phyloP scores from a whole-genome alignment of 2,888 invertebrate genomes.

The Agriopis marginaria region DNA sequence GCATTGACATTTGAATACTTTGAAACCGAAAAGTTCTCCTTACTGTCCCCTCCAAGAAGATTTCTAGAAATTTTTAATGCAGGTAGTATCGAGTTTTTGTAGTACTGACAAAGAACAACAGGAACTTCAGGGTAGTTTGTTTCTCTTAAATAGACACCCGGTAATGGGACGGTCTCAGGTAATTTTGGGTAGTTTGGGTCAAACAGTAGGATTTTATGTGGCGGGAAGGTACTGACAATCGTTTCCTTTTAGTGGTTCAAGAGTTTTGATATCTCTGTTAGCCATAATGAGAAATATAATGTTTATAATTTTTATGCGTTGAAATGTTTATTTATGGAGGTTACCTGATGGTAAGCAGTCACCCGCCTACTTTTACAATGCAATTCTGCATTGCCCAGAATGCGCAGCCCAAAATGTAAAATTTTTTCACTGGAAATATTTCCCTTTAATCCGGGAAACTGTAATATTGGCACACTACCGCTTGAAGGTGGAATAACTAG shows the following conservation, averaged over 20 bases:
- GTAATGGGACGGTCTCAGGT: slow-evolving; percentile 39
- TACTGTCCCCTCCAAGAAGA: background rate
- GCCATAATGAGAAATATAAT: slow-evolving; percentile 1
- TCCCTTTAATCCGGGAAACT: too few species aligned
- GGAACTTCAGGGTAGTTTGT: slow-evolving; percentile 42
- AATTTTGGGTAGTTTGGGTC: slow-evolving; percentile 37
- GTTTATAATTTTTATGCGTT: slow-evolving; percentile 1
- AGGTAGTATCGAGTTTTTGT: slow-evolving; percentile 5
- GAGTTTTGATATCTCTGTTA: slow-evolving; percentile 19
- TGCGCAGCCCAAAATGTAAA: too few species aligned
- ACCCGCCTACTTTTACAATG: too few species aligned
- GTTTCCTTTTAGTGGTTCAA: slow-evolving; percentile 24
- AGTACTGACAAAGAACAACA: slow-evolving; percentile 26
- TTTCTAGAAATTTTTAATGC: background rate
- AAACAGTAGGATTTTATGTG: slow-evolving; percentile 36
- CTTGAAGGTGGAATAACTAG: too few species aligned
- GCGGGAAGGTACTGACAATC: slow-evolving; percentile 29
- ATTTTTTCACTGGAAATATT: too few species aligned
- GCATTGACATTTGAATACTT: too few species aligned
- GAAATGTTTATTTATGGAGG: background rate
- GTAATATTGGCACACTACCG: too few species aligned
- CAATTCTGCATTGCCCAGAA: too few species aligned
- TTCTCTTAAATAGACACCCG: slow-evolving; percentile 46
- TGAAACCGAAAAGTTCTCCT: background rate
- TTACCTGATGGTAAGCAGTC: too few species aligned